A percentile compares a stretch with the other conserved stretches of the same genome.
These are phyloP conservation scores for Conchocele bisecta DNA, from an alignment of 2,888 invertebrate genomes.

Conservation along the genomic window DNA sequence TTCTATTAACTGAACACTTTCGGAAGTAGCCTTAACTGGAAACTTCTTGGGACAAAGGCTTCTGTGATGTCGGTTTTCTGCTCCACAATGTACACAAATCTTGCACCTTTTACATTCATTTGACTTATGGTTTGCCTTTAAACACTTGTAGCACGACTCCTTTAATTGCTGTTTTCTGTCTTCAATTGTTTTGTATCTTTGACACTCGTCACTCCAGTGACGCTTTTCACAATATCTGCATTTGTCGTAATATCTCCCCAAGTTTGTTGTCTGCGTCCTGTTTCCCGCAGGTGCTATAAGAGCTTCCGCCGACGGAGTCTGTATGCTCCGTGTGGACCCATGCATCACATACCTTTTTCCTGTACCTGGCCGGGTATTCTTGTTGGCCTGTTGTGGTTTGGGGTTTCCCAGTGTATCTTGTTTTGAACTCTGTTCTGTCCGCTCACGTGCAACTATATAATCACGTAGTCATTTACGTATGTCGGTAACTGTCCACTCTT, in stretches of 20 bases:
- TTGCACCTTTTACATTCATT: conserved; percentile 3
- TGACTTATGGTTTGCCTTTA: conserved; percentile 13
- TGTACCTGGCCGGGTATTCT: neutral
- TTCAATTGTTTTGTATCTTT: conserved; percentile 1
- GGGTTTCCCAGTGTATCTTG: neutral
- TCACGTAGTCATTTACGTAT: conserved; percentile 12
- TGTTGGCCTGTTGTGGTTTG: neutral
- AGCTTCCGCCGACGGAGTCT: neutral
- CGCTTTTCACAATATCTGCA: conserved; percentile 13
- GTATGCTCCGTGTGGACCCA: neutral
- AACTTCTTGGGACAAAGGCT: conserved; percentile 21
- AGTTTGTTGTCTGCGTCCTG: neutral
- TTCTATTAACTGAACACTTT: neutral
- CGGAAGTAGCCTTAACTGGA: neutral
- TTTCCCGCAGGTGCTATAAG: neutral
- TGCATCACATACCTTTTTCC: neutral
- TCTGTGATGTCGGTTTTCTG: conserved; percentile 8
- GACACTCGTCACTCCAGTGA: conserved; percentile 17
- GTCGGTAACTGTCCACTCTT: conserved; percentile 10
- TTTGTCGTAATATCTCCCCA: conserved; percentile 1
- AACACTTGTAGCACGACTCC: conserved; percentile 8
- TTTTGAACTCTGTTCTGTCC: conserved; percentile 11
- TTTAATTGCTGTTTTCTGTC: conserved; percentile 7
- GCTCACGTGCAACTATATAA: conserved; percentile 15
- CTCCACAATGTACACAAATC: conserved; percentile 11